Conservation (phyloP, 2,113 vertebrate species). For the Echinops telfairi region DNA sequence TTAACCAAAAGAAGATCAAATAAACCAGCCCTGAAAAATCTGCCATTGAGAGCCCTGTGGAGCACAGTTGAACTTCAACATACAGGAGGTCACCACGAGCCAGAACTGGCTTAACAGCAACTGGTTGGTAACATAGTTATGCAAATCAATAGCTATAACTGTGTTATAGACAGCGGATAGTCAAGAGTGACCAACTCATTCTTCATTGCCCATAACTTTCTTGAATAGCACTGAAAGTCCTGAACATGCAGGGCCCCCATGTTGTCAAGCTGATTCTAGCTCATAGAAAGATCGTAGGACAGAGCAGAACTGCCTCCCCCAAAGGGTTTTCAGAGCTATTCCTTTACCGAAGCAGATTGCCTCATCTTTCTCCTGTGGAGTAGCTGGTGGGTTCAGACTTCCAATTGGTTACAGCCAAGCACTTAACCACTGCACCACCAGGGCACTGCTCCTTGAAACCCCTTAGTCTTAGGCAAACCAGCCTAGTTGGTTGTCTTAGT, state of each 20-base stretch:
- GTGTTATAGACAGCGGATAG: rapidly evolving
- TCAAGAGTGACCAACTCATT: neutral
- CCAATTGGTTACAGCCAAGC: neutral
- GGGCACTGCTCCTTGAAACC: neutral
- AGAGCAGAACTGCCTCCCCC: neutral
- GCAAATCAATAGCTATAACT: rapidly evolving
- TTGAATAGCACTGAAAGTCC: neutral
- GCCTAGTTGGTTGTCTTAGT: neutral
- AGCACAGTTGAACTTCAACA: neutral
- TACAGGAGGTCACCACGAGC: neutral
- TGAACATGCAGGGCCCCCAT: neutral
- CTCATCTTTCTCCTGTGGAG: neutral
- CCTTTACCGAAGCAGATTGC: neutral
- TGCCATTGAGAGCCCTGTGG: neutral
- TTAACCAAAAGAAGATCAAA: neutral
- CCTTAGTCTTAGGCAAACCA: neutral
- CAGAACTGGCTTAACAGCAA: neutral
- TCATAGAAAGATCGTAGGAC: neutral
- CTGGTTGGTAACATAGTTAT: neutral
- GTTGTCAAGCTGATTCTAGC: neutral
- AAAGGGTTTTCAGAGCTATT: too few relatives aligned
- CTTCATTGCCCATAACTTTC: neutral
- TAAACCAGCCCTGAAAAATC: neutral
- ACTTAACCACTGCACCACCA: neutral
- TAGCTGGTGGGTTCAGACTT: neutral